These are phyloP conservation scores for Temnothorax curvispinosus DNA, from an alignment of 1,140 invertebrate genomes.

Conservation along the genomic window DNA sequence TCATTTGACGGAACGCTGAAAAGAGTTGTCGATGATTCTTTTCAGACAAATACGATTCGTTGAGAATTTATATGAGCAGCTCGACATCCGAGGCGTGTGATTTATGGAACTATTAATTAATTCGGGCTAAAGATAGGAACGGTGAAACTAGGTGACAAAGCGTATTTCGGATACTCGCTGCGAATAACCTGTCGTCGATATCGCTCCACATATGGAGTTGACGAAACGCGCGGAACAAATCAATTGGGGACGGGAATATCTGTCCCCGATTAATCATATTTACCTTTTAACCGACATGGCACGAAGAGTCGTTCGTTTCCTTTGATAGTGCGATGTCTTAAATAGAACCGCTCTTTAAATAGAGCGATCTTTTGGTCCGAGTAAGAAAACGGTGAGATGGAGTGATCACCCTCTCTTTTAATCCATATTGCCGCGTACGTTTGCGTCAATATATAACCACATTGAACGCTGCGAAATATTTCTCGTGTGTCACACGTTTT, in stretches of 20 bases:
- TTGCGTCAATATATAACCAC: neutral
- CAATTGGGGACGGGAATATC: neutral
- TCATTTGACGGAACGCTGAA: neutral
- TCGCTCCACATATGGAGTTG: slow-evolving; percentile 16
- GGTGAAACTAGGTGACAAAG: slow-evolving; percentile 35
- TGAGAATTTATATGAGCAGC: neutral
- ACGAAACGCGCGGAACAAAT: slow-evolving; percentile 21
- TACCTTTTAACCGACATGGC: slow-evolving; percentile 71
- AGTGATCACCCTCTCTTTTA: neutral
- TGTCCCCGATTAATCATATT: slow-evolving; percentile 68
- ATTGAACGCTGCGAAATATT: neutral
- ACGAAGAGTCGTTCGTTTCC: slow-evolving; percentile 6
- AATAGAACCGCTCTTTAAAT: slow-evolving; percentile 44
- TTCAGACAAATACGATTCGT: neutral
- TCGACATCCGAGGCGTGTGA: neutral
- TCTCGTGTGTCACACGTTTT: neutral
- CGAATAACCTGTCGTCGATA: slow-evolving; percentile 49
- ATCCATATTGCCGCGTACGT: neutral
- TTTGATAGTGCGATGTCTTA: slow-evolving; percentile 12
- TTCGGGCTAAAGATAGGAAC: neutral
- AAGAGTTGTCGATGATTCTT: neutral
- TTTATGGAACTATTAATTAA: slow-evolving; percentile 44
- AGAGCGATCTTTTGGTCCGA: neutral
- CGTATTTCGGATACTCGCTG: slow-evolving; percentile 32
- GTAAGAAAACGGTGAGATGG: neutral